Base-by-base conservation (phyloP, 2,888 invertebrate genomes). In the Allolobophora icterica region DNA sequence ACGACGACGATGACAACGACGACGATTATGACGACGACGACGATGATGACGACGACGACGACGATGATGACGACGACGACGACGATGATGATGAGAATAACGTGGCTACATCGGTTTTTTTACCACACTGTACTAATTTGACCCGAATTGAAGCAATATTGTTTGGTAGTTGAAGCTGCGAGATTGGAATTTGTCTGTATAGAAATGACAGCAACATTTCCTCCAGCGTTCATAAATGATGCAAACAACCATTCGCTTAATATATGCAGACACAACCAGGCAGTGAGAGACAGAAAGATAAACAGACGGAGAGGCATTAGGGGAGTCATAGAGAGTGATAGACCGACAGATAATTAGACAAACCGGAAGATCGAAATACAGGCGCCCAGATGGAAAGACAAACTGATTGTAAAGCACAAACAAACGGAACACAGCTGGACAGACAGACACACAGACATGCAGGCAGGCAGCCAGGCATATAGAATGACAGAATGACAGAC, bases 1-100 rank as follows among this genome's bases (percentile, higher is more conserved):
- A 84, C 89, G 90, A 84, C 89, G 84, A 84, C 21, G 84, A 84
- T 90, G 90, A 84, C 89, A 84, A 84, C 89, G 84, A 84, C 21
- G 84, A 84, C 89, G 90, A 84, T 90, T 84, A 84, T 90, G 84
- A 84, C 21, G 84, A 84, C 89, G 90, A 84, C 89, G 90, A 84
- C 21, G 87, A 84, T 33, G 84, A 84, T 89, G 90, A 84, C 21
- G 90, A 84, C 89, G 87, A 84, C 33, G 84, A 84, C 89, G 90
- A 84, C 89, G 87, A 40, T 89, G 87, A 84, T 84, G 84, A 52
- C 15, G 45, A 45, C 6, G 19, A 11, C 19, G 17, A 45, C 15
- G 45, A 17, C 2, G 17, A 45, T 17, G 45, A 45, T 45, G 15
- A 17, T 45, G 45, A 45, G 45, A 45, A 17, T 45, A 17, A 45